phyloP scores from a whole-genome alignment of 2,113 vertebrate species.

The Sturnira hondurensis region DNA sequence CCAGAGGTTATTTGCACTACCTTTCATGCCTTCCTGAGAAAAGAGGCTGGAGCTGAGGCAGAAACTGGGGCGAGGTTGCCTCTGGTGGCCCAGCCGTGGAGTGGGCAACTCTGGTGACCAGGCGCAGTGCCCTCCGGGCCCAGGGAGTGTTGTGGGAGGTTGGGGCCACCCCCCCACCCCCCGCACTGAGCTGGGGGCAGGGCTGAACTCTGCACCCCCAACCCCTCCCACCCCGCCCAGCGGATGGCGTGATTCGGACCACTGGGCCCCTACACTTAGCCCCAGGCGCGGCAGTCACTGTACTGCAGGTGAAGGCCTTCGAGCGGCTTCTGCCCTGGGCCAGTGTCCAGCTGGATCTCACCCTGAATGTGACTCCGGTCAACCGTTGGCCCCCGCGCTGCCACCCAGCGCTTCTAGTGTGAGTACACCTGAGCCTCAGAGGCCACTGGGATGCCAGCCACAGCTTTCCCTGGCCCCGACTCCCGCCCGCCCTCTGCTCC shows the following conservation, averaged over 20 bases:
- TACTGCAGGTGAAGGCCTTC: constrained; percentile 75
- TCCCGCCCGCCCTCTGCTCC: not conserved
- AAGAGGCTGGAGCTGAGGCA: not conserved
- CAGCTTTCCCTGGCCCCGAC: not conserved
- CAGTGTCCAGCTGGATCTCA: constrained; percentile 31
- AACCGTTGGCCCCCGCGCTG: constrained; percentile 70
- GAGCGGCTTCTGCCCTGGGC: not conserved
- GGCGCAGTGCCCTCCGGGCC: fast-evolving
- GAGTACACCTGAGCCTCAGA: not conserved
- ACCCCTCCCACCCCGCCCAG: constrained; percentile 51
- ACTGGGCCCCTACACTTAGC: constrained; percentile 60
- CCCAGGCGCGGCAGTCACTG: not conserved
- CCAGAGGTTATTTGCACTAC: not conserved
- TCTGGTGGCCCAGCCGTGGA: not conserved
- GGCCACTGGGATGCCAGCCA: not conserved
- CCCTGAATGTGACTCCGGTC: constrained; percentile 57
- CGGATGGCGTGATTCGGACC: constrained; percentile 72
- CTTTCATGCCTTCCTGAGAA: not conserved
- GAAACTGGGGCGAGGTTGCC: not conserved
- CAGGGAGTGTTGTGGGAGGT: not conserved
- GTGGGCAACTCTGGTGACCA: not conserved
- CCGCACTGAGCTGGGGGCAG: fast-evolving
- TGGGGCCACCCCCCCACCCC: too few relatives aligned
- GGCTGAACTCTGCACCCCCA: not conserved
- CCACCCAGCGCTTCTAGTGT: constrained; percentile 75